phyloP scores from a whole-genome alignment of 2,797 vertebrate genomes.

The Microctenopoma steveboyesi region DNA sequence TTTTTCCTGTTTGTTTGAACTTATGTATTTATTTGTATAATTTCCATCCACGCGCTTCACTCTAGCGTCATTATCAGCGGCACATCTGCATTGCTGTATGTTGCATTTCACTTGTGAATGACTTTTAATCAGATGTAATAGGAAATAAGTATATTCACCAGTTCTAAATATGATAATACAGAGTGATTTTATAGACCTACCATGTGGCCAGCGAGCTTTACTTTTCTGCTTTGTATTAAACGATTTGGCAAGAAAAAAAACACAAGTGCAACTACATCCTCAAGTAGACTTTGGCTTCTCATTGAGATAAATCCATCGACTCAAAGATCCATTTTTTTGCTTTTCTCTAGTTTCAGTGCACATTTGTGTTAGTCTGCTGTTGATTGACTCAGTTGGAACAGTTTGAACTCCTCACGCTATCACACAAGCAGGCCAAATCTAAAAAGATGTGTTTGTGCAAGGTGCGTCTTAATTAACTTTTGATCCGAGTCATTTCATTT shows the following conservation, averaged over 20 bases:
- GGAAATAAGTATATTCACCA: constrained; percentile 44
- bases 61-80: constrained; percentile 59
- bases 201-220: constrained; percentile 16
- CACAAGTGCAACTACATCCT: constrained; percentile 14
- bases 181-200: constrained; percentile 5
- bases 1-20: constrained; percentile 68
- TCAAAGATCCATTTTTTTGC: constrained; percentile 27
- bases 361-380: constrained; percentile 35
- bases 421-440: constrained; percentile 50
- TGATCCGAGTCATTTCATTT: constrained; percentile 73
- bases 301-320: constrained; percentile 36
- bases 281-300: constrained; percentile 42
- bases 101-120: constrained; percentile 72
- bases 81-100: constrained; percentile 64
- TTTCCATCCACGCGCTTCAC: constrained; percentile 66
- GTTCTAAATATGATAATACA: constrained; percentile 44
- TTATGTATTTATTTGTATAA: constrained; percentile 79
- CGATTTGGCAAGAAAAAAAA: constrained; percentile 39
- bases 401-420: constrained; percentile 35
- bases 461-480: constrained; percentile 76
- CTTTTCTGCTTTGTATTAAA: constrained; percentile 25
- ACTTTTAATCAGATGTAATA: constrained; percentile 73
- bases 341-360: constrained; percentile 23
- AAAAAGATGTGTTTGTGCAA: constrained; percentile 73
- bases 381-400: constrained; percentile 34